Evolutionary conservation across 2,888 invertebrate species (phyloP), one percentile per base, ranked within the genome.

Genomic region (Dioctria rufipes): DNA sequence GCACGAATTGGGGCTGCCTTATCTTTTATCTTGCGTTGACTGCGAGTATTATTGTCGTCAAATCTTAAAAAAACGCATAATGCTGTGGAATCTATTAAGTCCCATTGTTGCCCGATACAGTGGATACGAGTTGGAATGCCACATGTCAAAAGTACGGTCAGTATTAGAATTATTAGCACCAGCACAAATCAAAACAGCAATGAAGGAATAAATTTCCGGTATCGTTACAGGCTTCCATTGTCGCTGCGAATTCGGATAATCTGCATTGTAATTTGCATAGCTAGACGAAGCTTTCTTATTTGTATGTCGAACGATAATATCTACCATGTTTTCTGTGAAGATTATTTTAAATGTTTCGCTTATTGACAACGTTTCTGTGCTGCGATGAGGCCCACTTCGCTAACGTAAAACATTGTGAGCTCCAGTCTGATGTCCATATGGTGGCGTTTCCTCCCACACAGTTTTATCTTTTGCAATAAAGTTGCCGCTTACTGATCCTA

Each of bases 51-150:
- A 39, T 39, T 66, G 79, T 86, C 84, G 73, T 87, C 85, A 82
- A 86, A 86, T 80, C 85, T 66, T 58, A 86, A 82, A 83, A n/a
- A 86, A 86, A 60, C 85, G 83, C 69, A 84, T 51, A 69, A 85
- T 83, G 51, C 54, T 71, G 39, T 58, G 81, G 73, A 85, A 85
- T 80, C 84, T 81, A 42, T 81, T 83, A 13, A 69, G 39, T 84
- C 84, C 86, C 84, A 83, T 83, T 25, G 81, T 65, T 6, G 67
- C 67, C 2, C 71, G 71, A 54, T 39, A 65, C 11, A 80, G 13
- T 8, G 73, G 73, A 63, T 65, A 51, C n/a, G 51, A 63, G 46
- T 49, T 73, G 39, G 37, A 49, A 49, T 80, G 25, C 40, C 80
- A 73, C 73, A 73, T 80, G 25, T 73, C 71, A 39, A 3, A 25